phyloP scores from a whole-genome alignment of 2,113 vertebrate genomes.

The Engystomops pustulosus region DNA sequence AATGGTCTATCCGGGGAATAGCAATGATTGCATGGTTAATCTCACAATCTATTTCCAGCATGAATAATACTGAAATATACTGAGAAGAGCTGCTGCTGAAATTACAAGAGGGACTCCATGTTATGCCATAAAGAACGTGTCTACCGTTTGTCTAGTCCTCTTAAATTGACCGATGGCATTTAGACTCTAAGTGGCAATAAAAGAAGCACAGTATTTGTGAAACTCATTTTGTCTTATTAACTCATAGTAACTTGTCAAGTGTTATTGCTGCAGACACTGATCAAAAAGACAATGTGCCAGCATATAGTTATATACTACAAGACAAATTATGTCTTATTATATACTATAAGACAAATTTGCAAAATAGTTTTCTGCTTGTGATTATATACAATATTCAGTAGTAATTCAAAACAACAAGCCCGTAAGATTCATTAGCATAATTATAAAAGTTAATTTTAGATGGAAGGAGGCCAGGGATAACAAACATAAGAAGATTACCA shows the following conservation, averaged over 20 bases:
- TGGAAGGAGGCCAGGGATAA: too few species aligned
- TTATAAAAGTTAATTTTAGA: too few species aligned
- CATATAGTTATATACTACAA: background rate
- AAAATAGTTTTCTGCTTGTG: background rate
- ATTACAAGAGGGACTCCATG: constrained; percentile 20
- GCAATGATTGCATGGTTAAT: constrained; percentile 10
- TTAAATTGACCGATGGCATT: constrained; percentile 12
- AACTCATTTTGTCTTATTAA: constrained; percentile 10
- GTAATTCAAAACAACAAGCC: background rate
- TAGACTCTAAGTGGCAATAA: constrained; percentile 12
- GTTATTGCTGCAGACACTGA: background rate
- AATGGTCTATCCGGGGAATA: background rate
- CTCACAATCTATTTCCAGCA: background rate
- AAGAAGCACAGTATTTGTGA: background rate
- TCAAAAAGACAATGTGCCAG: background rate
- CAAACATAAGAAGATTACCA: too few species aligned
- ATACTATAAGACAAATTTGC: background rate
- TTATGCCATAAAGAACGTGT: constrained; percentile 2
- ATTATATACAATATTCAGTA: background rate
- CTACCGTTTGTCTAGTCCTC: background rate
- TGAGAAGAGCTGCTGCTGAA: background rate
- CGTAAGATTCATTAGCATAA: too few species aligned
- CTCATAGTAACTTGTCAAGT: constrained; percentile 21
- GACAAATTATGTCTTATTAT: too few species aligned
- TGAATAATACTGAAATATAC: background rate